These are phyloP conservation scores for Erpornis zantholeuca DNA, from an alignment of 2,113 vertebrate species.

Conservation along the genomic window DNA sequence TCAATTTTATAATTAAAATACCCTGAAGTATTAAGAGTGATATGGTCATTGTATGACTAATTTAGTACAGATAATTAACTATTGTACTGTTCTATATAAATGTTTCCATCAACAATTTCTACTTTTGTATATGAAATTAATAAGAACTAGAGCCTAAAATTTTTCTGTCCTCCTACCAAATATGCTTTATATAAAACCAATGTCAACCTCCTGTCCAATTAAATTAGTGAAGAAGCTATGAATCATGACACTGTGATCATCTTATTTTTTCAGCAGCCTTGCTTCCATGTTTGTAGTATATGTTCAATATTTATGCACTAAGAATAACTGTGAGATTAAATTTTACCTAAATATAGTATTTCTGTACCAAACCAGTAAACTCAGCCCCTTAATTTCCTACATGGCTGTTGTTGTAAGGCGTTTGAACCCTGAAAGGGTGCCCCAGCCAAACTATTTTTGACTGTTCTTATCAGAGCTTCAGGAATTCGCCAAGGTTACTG, in stretches of 20 bases:
- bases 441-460: too few species aligned
- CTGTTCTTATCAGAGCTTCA: too few species aligned
- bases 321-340: neutral
- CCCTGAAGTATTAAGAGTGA: neutral
- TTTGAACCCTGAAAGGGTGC: too few species aligned
- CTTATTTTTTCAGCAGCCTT: neutral
- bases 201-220: neutral
- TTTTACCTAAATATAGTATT: neutral
- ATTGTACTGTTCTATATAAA: neutral
- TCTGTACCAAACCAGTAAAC: neutral
- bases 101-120: neutral
- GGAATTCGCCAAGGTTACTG: too few species aligned
- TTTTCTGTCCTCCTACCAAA: neutral
- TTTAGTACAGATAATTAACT: neutral
- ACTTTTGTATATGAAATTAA: neutral
- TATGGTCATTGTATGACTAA: neutral
- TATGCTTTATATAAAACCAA: neutral
- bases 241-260: fast-evolving
- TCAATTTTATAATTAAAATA: neutral
- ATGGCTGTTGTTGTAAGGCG: too few species aligned
- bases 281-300: neutral
- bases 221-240: neutral
- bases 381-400: neutral
- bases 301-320: neutral
- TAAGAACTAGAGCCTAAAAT: neutral